A percentile compares a stretch with the other conserved stretches of the same genome.
phyloP scores from a whole-genome alignment of 2,797 vertebrate species.

The Characodon lateralis region DNA sequence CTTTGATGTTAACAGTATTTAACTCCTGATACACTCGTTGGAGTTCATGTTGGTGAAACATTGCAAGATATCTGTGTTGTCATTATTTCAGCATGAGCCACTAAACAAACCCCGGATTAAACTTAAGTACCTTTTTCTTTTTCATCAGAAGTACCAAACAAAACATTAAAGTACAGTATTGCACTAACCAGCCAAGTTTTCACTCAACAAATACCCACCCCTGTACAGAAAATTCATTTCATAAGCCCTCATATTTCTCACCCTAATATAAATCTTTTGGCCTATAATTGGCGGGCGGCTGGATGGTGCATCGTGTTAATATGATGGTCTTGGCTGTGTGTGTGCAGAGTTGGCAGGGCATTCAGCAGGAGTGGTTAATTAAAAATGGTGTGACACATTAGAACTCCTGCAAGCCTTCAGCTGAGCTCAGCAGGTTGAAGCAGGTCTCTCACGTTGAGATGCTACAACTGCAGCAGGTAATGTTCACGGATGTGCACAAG shows the following conservation, averaged over 20 bases:
- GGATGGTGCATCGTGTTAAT: constrained; percentile 31
- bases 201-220: constrained; percentile 1
- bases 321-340: constrained; percentile 36
- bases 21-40: not conserved
- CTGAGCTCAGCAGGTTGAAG: constrained; percentile 56
- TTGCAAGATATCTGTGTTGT: not conserved
- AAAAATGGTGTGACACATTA: constrained; percentile 46
- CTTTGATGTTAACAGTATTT: not conserved
- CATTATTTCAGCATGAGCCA: not conserved
- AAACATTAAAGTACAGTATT: constrained; percentile 6
- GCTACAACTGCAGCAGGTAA: constrained; percentile 27
- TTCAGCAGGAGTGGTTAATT: constrained; percentile 42
- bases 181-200: constrained; percentile 20
- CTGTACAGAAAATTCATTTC: constrained; percentile 5
- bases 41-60: not conserved
- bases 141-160: constrained; percentile 4
- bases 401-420: constrained; percentile 49
- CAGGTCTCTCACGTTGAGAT: constrained; percentile 38
- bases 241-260: constrained; percentile 17
- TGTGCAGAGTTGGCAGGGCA: constrained; percentile 25
- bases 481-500: constrained; percentile 20
- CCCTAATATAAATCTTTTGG: constrained; percentile 23
- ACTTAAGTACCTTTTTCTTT: not conserved
- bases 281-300: constrained; percentile 27
- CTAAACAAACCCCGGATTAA: not conserved